These are phyloP conservation scores for Octomys mimax DNA, from an alignment of 2,797 vertebrate genomes.

Conservation along the genomic window DNA sequence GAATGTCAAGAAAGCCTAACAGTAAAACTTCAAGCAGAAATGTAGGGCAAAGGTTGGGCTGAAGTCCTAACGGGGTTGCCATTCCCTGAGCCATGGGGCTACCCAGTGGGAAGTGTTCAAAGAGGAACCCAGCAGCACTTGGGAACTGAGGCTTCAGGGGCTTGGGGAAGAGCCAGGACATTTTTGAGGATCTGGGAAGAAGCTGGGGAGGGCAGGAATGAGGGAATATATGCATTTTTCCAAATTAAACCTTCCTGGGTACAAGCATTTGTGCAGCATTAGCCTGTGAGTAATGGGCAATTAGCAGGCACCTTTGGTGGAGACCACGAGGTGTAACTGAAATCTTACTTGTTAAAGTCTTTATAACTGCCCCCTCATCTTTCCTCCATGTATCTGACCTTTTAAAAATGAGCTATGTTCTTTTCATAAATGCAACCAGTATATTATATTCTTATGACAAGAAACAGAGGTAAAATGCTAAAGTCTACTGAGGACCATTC, in stretches of 20 bases:
- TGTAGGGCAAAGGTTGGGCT: not conserved
- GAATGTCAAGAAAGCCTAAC: not conserved
- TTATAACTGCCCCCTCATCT: slow-evolving; percentile 60
- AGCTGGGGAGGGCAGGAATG: not conserved
- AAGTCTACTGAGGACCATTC: not conserved
- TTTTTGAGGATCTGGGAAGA: not conserved
- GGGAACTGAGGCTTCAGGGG: not conserved
- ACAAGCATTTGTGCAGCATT: not conserved
- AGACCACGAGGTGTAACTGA: not conserved
- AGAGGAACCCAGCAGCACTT: not conserved
- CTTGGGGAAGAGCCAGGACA: not conserved
- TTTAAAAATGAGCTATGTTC: slow-evolving; percentile 81
- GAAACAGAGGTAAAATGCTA: not conserved
- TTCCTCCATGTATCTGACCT: slow-evolving; percentile 71
- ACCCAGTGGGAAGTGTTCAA: not conserved
- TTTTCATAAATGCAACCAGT: slow-evolving; percentile 79
- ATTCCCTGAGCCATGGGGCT: not conserved
- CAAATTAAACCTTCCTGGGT: not conserved
- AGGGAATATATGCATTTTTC: not conserved
- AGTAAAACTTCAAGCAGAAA: not conserved
- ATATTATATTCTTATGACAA: slow-evolving; percentile 62
- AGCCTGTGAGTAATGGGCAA: not conserved
- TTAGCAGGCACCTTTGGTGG: not conserved
- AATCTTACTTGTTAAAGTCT: slow-evolving; percentile 80
- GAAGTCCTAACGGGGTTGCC: not conserved